These are phyloP conservation scores for Nyctibius grandis DNA, from an alignment of 2,797 vertebrate genomes.

Conservation along the genomic window DNA sequence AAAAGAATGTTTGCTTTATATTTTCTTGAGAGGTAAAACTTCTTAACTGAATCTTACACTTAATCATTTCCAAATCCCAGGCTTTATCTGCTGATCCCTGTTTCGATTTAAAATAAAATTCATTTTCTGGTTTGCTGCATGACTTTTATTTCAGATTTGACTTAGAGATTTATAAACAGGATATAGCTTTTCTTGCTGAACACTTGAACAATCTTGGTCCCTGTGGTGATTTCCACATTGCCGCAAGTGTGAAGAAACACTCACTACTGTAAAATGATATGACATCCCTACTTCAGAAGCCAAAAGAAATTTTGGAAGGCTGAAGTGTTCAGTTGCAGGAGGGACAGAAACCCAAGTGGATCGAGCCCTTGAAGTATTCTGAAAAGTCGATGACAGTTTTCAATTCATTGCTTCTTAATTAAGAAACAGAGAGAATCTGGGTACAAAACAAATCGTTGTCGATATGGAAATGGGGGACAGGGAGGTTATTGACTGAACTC, in stretches of 20 bases:
- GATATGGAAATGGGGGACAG: background rate
- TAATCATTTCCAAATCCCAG: constrained; percentile 73
- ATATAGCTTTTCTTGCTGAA: constrained; percentile 61
- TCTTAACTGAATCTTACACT: constrained; percentile 69
- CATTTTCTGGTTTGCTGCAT: constrained; percentile 68
- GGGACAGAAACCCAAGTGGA: background rate
- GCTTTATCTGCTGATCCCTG: constrained; percentile 62
- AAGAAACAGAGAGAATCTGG: background rate
- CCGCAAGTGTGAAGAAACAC: background rate
- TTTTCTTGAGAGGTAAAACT: constrained; percentile 64
- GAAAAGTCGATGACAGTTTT: background rate
- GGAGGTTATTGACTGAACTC: background rate
- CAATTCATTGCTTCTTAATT: background rate
- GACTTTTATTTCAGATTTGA: constrained; percentile 70
- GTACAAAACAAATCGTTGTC: background rate
- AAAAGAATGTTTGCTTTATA: constrained; percentile 62
- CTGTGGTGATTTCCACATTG: constrained; percentile 40
- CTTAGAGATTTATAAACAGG: constrained; percentile 63
- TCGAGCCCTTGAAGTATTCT: background rate
- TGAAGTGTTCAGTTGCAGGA: background rate
- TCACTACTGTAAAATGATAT: constrained; percentile 6
- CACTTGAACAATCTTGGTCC: constrained; percentile 27
- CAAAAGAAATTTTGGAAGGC: constrained; percentile 42
- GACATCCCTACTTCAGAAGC: background rate
- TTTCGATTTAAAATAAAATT: constrained; percentile 74